These are phyloP conservation scores for Lytechinus variegatus DNA, from an alignment of 35 echinoderm and acorn worm species.

Conservation along the genomic window DNA sequence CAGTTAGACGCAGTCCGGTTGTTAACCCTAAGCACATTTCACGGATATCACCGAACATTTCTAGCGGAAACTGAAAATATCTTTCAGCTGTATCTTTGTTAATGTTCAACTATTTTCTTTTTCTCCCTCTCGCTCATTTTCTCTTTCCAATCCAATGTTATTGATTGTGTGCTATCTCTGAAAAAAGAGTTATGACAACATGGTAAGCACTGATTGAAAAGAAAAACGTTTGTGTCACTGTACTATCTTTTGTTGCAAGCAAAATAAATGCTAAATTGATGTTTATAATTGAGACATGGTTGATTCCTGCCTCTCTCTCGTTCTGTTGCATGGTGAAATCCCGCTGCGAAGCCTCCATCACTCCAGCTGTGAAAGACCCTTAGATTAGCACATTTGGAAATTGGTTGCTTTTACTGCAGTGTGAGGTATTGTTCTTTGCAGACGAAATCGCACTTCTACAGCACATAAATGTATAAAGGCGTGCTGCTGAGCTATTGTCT, in stretches of 20 bases:
- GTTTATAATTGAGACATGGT: constrained; percentile 5
- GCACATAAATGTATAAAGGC: constrained; percentile 42
- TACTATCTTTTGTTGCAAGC: background rate
- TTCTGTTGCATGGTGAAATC: background rate
- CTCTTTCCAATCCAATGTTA: background rate
- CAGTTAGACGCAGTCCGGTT: background rate
- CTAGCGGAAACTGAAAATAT: constrained; percentile 12
- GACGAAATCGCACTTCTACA: background rate
- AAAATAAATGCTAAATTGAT: constrained; percentile 21
- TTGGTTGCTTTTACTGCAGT: background rate
- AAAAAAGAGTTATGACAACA: background rate
- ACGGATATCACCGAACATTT: background rate
- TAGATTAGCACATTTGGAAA: constrained; percentile 37
- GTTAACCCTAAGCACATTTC: constrained; percentile 11
- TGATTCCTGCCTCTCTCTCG: background rate
- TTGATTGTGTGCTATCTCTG: background rate
- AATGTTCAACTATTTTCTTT: background rate
- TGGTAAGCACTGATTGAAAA: background rate
- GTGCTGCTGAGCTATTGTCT: constrained; percentile 29
- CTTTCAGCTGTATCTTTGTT: background rate
- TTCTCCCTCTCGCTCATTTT: background rate
- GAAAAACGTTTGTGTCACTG: background rate
- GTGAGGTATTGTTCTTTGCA: background rate
- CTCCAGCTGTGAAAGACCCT: constrained; percentile 19
- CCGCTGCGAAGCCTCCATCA: background rate